phyloP scores from a whole-genome alignment of 2,113 vertebrate species.

The Prietella phreatophila region DNA sequence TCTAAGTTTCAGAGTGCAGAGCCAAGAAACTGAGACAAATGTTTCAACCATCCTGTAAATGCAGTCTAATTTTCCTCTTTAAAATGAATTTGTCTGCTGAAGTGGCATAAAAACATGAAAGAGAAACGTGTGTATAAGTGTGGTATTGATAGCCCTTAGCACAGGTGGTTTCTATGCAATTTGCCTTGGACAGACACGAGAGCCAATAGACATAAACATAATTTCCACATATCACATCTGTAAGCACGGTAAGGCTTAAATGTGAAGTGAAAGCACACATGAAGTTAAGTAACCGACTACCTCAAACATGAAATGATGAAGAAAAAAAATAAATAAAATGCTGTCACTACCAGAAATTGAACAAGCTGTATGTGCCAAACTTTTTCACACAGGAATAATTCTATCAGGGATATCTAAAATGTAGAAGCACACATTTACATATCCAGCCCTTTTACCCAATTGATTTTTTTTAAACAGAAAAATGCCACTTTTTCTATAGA shows the following conservation, averaged over 20 bases:
- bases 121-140: conserved; percentile 22
- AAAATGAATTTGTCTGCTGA: not conserved
- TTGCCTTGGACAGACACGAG: conserved; percentile 53
- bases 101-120: not conserved
- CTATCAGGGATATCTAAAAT: not conserved
- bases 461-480: not conserved
- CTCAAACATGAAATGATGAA: not conserved
- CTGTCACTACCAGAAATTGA: not conserved
- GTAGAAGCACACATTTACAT: conserved; percentile 20
- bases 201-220: conserved; percentile 25
- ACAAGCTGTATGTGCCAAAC: not conserved
- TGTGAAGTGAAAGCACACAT: not conserved
- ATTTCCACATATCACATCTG: not conserved
- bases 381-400: not conserved
- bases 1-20: not conserved
- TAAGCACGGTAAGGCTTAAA: not conserved
- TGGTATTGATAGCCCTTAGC: conserved; percentile 68
- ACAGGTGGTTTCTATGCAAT: conserved; percentile 60
- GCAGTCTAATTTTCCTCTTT: conserved; percentile 4
- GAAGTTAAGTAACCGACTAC: not conserved
- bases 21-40: conserved; percentile 1
- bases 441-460: conserved; percentile 38
- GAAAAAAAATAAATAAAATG: not conserved
- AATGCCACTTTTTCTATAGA: not conserved
- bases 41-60: not conserved